phyloP scores from a whole-genome alignment of 1,140 invertebrate genomes.

The Drosophila ogumai region DNA sequence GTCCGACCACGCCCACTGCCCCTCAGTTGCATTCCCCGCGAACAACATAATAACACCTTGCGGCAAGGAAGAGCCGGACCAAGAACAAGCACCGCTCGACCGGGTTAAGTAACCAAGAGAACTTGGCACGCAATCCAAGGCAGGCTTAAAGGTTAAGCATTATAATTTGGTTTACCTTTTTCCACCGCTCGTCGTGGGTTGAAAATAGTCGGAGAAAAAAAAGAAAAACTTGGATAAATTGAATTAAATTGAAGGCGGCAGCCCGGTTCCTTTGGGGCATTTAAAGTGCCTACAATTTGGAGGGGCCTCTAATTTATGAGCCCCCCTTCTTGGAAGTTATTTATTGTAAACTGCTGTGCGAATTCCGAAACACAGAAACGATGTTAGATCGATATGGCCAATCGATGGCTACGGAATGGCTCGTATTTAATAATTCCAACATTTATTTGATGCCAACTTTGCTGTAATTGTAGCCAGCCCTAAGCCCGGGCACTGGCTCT shows the following conservation, averaged over 20 bases:
- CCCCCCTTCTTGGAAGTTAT: constrained; percentile 44
- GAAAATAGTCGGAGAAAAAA: constrained; percentile 63
- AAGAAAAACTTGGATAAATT: constrained; percentile 65
- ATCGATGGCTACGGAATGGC: constrained; percentile 56
- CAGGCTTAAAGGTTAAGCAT: constrained; percentile 80
- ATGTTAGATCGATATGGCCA: constrained; percentile 76
- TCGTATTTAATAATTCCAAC: constrained; percentile 82
- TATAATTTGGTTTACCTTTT: constrained; percentile 78
- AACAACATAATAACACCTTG: constrained; percentile 75
- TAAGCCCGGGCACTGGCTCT: constrained; percentile 17
- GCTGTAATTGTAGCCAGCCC: constrained; percentile 65
- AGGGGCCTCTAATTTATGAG: constrained; percentile 63
- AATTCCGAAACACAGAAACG: constrained; percentile 36
- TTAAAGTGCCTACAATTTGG: constrained; percentile 35
- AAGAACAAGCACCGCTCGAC: constrained; percentile 43
- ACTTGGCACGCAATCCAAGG: constrained; percentile 78
- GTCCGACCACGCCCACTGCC: constrained; percentile 28
- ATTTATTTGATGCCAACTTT: constrained; percentile 75
- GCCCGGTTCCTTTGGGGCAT: constrained; percentile 21
- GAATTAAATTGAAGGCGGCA: constrained; percentile 70
- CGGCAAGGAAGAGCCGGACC: constrained; percentile 22
- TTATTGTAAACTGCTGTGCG: constrained; percentile 73
- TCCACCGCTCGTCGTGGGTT: constrained; percentile 6
- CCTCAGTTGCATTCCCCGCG: constrained; percentile 40
- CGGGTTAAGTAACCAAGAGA: constrained; percentile 64